These are phyloP conservation scores for Gouania willdenowi DNA, from an alignment of 2,797 vertebrate genomes.

Conservation along the genomic window DNA sequence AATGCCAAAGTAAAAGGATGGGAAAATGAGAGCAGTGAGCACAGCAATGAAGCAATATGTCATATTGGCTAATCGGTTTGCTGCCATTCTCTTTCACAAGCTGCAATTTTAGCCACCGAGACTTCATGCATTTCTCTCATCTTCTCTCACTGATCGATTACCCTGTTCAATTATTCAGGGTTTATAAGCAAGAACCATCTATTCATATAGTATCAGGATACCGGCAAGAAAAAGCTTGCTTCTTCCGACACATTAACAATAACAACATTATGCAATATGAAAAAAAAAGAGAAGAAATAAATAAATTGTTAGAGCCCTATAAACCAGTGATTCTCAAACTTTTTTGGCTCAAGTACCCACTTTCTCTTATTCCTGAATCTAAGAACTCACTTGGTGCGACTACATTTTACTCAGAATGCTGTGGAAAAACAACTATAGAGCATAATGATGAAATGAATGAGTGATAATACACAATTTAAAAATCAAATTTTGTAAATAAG, in stretches of 20 bases:
- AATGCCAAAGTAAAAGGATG: slow-evolving; percentile 11
- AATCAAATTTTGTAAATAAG: too few species aligned
- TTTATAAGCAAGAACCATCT: slow-evolving; percentile 74
- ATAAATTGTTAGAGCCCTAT: slow-evolving; percentile 42
- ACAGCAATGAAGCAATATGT: slow-evolving; percentile 38
- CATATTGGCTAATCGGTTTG: slow-evolving; percentile 60
- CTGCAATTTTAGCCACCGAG: slow-evolving; percentile 61
- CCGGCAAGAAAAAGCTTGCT: slow-evolving; percentile 61
- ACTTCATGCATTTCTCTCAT: slow-evolving; percentile 37
- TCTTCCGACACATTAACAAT: slow-evolving; percentile 60
- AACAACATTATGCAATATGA: slow-evolving; percentile 74
- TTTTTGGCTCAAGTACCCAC: too few species aligned
- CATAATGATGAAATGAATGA: too few species aligned
- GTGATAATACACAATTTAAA: too few species aligned
- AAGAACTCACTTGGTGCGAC: too few species aligned
- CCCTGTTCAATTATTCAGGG: slow-evolving; percentile 74
- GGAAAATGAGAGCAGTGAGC: slow-evolving; percentile 3
- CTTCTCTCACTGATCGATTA: slow-evolving; percentile 64
- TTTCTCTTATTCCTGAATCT: too few species aligned
- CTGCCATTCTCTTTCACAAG: slow-evolving; percentile 60
- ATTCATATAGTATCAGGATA: slow-evolving; percentile 60
- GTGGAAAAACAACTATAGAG: too few species aligned
- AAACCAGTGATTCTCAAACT: too few species aligned
- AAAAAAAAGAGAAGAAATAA: slow-evolving; percentile 72
- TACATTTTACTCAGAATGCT: too few species aligned